Evolutionary conservation across 2,797 vertebrate species (phyloP).

Genomic region (Staurois parvus): DNA sequence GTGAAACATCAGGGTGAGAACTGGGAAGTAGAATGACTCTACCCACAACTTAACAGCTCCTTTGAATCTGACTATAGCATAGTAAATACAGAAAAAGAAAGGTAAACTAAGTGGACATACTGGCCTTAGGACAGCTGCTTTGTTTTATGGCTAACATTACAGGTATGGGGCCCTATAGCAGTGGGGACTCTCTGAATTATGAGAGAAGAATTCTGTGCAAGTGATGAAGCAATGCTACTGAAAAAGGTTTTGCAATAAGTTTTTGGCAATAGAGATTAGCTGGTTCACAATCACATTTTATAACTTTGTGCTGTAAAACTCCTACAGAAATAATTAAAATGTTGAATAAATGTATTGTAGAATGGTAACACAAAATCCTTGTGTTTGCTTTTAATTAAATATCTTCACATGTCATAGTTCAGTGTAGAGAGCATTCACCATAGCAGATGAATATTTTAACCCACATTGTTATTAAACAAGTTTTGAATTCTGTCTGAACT

Average conservation of each 20-base stretch:
- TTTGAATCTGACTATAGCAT: no score
- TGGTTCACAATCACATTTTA: background rate
- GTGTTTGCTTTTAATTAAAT: slow-evolving; percentile 58
- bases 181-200: background rate
- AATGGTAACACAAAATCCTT: slow-evolving; percentile 41
- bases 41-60: no score
- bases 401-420: slow-evolving; percentile 26
- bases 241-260: background rate
- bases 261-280: background rate
- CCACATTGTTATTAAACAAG: slow-evolving; percentile 45
- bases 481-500: slow-evolving; percentile 31
- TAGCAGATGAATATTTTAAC: slow-evolving; percentile 33
- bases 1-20: no score
- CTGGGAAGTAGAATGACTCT: no score
- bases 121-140: no score
- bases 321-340: slow-evolving; percentile 44
- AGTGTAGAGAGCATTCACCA: slow-evolving; percentile 2
- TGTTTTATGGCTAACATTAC: no score
- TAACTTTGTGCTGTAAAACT: background rate
- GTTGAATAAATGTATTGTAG: slow-evolving; percentile 41
- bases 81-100: no score
- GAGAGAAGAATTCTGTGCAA: background rate
- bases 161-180: background rate
- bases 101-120: no score
- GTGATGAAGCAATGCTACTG: background rate